phyloP scores from a whole-genome alignment of 2,797 vertebrate genomes.

The Sebastes cheni region DNA sequence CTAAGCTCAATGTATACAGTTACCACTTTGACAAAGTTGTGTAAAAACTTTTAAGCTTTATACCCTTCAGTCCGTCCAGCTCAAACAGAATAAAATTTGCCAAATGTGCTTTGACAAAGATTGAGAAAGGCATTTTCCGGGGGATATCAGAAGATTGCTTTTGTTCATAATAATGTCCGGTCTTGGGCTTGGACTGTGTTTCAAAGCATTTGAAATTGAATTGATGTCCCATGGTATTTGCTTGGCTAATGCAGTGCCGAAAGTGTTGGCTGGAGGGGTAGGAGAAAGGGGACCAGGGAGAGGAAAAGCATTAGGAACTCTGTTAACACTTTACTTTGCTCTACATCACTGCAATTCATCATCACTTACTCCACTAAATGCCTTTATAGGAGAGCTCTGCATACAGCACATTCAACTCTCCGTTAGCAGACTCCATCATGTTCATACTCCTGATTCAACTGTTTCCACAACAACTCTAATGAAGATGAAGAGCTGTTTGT shows the following conservation, averaged over 20 bases:
- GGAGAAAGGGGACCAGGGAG: neutral
- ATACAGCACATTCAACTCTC: neutral
- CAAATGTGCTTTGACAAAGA: conserved; percentile 41
- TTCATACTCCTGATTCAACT: neutral
- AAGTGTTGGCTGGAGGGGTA: neutral
- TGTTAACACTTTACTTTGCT: conserved; percentile 24
- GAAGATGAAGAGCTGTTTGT: neutral
- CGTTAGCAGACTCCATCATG: neutral
- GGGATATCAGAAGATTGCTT: conserved; percentile 29
- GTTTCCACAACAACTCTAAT: neutral
- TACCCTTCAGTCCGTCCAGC: conserved; percentile 1
- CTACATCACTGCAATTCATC: conserved; percentile 30
- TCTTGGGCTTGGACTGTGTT: conserved; percentile 10
- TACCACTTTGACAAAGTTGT: conserved; percentile 11
- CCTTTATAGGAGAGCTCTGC: neutral
- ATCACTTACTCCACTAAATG: neutral
- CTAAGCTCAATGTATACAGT: neutral
- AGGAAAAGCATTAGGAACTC: conserved; percentile 16
- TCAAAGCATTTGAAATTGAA: conserved; percentile 51
- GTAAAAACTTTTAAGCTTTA: conserved; percentile 17
- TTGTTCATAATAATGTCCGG: conserved; percentile 47
- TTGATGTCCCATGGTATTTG: conserved; percentile 47
- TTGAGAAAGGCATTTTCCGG: conserved; percentile 25
- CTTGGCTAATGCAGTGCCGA: conserved; percentile 38
- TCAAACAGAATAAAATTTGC: conserved; percentile 19